Percentiles rank a stretch among this genome's conserved stretches.
Conservation (phyloP, 2,113 vertebrate genomes). For the Platysteira castanea region DNA sequence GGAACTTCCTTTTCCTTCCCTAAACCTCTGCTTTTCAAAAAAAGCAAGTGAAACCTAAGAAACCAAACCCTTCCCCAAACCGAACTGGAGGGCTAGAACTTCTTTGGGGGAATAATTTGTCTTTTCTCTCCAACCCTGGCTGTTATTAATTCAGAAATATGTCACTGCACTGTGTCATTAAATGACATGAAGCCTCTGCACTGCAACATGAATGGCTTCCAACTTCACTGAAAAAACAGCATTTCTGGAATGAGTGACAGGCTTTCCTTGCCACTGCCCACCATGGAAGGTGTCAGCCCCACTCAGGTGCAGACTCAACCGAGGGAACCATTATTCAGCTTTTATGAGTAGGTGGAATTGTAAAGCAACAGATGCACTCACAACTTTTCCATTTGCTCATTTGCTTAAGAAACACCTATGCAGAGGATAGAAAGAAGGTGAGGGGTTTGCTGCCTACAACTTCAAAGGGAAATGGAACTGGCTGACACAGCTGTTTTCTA, state of each 20-base stretch:
- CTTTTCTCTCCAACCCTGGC: background rate
- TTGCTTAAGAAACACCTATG: background rate
- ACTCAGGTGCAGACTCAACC: background rate
- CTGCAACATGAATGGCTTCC: background rate
- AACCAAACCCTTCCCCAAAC: background rate
- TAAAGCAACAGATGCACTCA: background rate
- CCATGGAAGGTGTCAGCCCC: background rate
- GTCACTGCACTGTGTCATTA: background rate
- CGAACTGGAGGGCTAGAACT: background rate
- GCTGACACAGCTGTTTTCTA: background rate
- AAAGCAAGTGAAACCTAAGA: background rate
- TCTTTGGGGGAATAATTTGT: background rate
- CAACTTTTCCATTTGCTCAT: background rate
- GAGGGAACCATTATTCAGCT: background rate
- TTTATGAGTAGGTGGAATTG: rapidly evolving
- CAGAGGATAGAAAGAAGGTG: background rate
- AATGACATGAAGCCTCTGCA: background rate
- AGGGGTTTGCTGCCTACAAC: background rate
- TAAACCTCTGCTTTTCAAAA: background rate
- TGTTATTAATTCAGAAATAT: background rate
- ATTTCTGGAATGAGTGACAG: background rate
- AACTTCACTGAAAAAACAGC: background rate
- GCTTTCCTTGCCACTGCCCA: background rate
- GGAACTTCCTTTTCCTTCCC: background rate
- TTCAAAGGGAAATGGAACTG: background rate